Evolutionary conservation across 2,888 invertebrate genomes (phyloP).

Genomic region (Xylota sylvarum): DNA sequence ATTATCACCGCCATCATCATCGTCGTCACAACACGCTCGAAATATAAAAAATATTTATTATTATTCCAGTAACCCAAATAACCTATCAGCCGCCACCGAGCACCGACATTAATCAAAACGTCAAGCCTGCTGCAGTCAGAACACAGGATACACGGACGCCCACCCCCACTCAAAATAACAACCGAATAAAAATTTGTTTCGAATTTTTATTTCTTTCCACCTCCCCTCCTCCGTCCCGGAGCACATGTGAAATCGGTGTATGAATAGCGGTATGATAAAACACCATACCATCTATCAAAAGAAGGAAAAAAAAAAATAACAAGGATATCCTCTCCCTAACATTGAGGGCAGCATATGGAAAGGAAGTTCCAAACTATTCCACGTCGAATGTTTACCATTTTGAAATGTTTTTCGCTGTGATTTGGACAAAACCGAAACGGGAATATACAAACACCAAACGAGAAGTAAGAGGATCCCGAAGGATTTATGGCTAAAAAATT

Average conservation of each 20-base stretch:
- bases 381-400: conserved; percentile 61
- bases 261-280: conserved; percentile 44
- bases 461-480: conserved; percentile 18
- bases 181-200: conserved; percentile 71
- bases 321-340: conserved; percentile 46
- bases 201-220: conserved; percentile 51
- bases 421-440: conserved; percentile 49
- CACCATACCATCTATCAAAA: conserved; percentile 59
- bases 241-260: conserved; percentile 35
- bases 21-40: conserved; percentile 23
- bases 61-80: conserved; percentile 73
- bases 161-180: conserved; percentile 38
- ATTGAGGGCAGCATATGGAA: conserved; percentile 62
- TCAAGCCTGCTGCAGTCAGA: conserved; percentile 58
- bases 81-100: conserved; percentile 68
- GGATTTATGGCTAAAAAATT: conserved; percentile 57
- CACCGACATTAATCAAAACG: conserved; percentile 74
- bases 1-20: conserved; percentile 25
- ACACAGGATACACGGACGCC: conserved; percentile 23
- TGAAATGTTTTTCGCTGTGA: conserved; percentile 58
- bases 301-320: conserved; percentile 20
- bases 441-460: not conserved
- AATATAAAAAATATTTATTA: conserved; percentile 38
- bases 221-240: not conserved
- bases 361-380: conserved; percentile 65